Conservation (phyloP, 2,113 vertebrate species). For the Halcyon malimbica region DNA sequence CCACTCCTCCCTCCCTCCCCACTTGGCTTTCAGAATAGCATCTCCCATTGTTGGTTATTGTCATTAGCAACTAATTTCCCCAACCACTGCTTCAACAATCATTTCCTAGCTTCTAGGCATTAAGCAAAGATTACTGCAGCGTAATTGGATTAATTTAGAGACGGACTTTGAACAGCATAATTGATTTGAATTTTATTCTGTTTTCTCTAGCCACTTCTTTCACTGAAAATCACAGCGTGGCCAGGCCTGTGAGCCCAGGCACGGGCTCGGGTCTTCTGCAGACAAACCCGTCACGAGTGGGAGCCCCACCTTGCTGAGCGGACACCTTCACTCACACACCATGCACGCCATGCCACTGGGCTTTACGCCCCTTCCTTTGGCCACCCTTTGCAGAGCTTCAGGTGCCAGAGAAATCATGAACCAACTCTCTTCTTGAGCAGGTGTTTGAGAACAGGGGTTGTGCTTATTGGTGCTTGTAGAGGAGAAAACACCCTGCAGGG, state of each 20-base stretch:
- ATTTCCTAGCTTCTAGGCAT: conserved; percentile 35
- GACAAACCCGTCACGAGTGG: not conserved
- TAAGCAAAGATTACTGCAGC: conserved; percentile 33
- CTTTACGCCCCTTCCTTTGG: not conserved
- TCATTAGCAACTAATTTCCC: conserved; percentile 37
- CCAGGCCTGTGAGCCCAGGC: not conserved
- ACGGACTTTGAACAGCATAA: conserved; percentile 39
- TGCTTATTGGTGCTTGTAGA: not conserved
- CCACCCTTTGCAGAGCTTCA: not conserved
- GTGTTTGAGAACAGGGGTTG: not conserved
- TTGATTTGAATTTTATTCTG: conserved; percentile 46
- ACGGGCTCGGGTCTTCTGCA: not conserved
- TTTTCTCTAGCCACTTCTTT: conserved; percentile 2
- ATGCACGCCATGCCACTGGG: accelerated
- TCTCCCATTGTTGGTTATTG: conserved; percentile 33
- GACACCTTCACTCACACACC: not conserved
- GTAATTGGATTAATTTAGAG: conserved; percentile 49
- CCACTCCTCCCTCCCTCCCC: not conserved
- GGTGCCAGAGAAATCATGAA: not conserved
- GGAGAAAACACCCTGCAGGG: not conserved
- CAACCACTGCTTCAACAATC: conserved; percentile 15
- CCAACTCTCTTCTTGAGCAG: accelerated
- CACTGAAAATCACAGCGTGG: not conserved
- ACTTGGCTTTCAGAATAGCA: conserved; percentile 5
- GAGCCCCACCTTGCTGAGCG: not conserved